Conservation (phyloP, 1,140 invertebrate species). For the Ceratosolen fusciceps region DNA sequence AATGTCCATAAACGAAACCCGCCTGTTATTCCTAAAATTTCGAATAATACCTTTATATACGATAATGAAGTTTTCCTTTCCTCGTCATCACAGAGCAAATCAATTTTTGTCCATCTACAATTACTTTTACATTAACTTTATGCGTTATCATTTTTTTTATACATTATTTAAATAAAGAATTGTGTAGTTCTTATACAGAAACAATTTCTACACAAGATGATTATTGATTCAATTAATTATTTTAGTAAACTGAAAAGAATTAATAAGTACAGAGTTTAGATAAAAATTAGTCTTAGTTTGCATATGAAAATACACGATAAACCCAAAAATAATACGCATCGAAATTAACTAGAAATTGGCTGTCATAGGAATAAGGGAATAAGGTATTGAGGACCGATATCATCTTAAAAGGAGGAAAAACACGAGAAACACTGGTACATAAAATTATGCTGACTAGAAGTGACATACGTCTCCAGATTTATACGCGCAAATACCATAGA, state of each 20-base stretch:
- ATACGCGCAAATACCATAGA: constrained; percentile 6
- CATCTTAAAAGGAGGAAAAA: background rate
- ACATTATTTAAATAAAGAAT: background rate
- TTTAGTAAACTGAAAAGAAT: too few relatives aligned
- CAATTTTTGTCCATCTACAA: constrained; percentile 20
- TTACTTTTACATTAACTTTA: constrained; percentile 12
- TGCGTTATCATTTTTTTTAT: constrained; percentile 32
- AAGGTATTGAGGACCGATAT: background rate
- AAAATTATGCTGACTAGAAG: background rate
- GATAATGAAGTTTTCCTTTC: constrained; percentile 24
- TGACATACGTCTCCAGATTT: background rate
- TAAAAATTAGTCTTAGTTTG: background rate
- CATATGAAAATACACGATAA: background rate
- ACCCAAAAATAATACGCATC: background rate
- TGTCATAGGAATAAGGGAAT: background rate
- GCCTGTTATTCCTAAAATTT: constrained; percentile 53
- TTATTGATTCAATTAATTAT: too few relatives aligned
- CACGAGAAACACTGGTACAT: background rate
- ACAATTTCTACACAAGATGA: too few relatives aligned
- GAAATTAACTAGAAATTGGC: background rate
- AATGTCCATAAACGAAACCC: too few relatives aligned
- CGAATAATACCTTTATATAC: constrained; percentile 57
- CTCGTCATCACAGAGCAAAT: constrained; percentile 13
- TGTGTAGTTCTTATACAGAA: too few relatives aligned
- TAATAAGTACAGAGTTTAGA: too few relatives aligned